Conservation (phyloP, 2,797 vertebrate species). For the Hipposideros larvatus region DNA sequence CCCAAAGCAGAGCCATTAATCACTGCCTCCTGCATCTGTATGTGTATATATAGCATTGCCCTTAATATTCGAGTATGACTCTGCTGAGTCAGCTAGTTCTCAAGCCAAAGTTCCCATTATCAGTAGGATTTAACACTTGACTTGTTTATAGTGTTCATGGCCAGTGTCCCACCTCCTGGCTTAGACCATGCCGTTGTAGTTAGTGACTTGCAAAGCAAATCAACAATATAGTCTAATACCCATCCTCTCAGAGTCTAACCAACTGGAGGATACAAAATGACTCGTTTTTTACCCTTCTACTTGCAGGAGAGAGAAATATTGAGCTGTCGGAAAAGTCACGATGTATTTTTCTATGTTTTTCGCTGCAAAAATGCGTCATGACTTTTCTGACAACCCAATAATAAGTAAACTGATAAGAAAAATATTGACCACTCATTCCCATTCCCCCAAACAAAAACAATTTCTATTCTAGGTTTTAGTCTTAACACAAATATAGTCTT, state of each 20-base stretch:
- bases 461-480: conserved; percentile 52
- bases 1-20: conserved; percentile 56
- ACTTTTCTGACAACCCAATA: not conserved
- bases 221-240: conserved; percentile 3
- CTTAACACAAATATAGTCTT: conserved; percentile 10
- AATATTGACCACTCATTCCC: not conserved
- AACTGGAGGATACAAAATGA: conserved; percentile 39
- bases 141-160: conserved; percentile 70
- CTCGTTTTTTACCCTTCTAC: conserved; percentile 23
- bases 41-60: conserved; percentile 74
- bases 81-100: conserved; percentile 74
- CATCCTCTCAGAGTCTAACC: conserved; percentile 28
- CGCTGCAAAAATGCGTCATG: too few relatives aligned
- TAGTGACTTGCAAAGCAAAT: conserved; percentile 46
- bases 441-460: not conserved
- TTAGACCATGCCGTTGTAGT: conserved; percentile 51
- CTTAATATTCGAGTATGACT: conserved; percentile 71
- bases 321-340: too few relatives aligned
- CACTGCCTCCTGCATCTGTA: conserved; percentile 39
- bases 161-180: not conserved
- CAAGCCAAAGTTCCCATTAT: conserved; percentile 73
- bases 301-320: conserved; percentile 23
- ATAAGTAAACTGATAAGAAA: conserved; percentile 19
- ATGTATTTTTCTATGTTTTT: too few relatives aligned
- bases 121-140: conserved; percentile 71